phyloP scores from a whole-genome alignment of 1,140 invertebrate species.

The Piezodorus guildinii region DNA sequence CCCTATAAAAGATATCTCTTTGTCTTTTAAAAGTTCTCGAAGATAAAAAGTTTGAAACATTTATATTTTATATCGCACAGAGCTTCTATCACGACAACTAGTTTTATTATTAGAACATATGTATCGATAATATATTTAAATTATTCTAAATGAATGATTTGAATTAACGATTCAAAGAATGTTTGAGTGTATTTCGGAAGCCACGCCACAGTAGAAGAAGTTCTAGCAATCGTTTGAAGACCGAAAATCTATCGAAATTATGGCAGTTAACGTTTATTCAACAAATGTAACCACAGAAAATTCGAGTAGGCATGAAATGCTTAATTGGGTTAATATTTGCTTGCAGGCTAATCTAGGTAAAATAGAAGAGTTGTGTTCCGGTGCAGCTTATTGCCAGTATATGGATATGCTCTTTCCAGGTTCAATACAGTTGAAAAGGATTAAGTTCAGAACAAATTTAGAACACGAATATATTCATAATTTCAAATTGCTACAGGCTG shows the following conservation, averaged over 20 bases:
- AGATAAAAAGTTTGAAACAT: no score
- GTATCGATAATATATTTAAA: no score
- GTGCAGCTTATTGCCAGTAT: constrained; percentile 95
- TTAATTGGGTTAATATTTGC: constrained; percentile 96
- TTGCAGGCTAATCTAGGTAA: constrained; percentile 86
- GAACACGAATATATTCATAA: constrained; percentile 99
- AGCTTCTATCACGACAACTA: no score
- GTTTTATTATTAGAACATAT: no score
- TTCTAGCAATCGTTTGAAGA: no score
- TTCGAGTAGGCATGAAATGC: constrained; percentile 93
- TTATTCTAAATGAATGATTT: no score
- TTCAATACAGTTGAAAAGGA: constrained; percentile 80
- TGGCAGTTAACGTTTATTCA: constrained; percentile 96
- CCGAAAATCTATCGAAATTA: constrained; percentile 30
- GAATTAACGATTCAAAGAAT: no score
- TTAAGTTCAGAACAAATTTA: constrained; percentile 95
- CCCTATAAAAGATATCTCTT: no score
- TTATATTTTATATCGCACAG: no score
- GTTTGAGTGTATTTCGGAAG: no score
- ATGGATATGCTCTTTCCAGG: constrained; percentile 98
- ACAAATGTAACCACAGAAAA: constrained; percentile 97
- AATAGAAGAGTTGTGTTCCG: constrained; percentile 96
- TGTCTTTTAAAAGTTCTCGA: no score
- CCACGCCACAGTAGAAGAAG: no score
- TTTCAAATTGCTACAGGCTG: constrained; percentile 95